Conservation (phyloP, 2,797 vertebrate genomes). For the Poeciliopsis turneri region DNA sequence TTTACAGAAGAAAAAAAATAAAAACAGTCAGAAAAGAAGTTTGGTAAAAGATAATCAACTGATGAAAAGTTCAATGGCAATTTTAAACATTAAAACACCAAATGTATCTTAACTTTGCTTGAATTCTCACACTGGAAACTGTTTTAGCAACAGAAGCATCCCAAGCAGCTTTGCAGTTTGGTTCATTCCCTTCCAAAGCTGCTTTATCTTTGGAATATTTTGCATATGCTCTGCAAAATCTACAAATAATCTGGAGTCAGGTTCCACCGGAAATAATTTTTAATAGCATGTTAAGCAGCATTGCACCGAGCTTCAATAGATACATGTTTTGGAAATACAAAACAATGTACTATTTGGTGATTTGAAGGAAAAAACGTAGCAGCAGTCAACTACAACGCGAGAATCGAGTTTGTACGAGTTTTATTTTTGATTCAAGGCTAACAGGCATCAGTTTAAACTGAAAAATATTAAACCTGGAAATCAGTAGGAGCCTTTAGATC, state of each 20-base stretch:
- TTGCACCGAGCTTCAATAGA: too few relatives aligned
- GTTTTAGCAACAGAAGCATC: background rate
- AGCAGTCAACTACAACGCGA: rapidly evolving
- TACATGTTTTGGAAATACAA: too few relatives aligned
- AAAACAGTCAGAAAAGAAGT: background rate
- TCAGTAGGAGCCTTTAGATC: background rate
- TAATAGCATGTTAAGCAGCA: too few relatives aligned
- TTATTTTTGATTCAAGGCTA: background rate
- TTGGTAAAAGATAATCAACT: background rate
- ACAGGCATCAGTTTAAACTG: background rate
- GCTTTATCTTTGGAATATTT: background rate
- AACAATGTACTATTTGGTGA: too few relatives aligned
- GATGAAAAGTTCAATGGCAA: background rate
- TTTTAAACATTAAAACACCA: background rate
- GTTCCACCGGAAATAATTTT: background rate
- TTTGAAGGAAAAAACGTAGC: background rate
- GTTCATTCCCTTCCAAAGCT: background rate
- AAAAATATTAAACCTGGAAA: background rate
- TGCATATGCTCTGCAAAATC: background rate
- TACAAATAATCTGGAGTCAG: background rate
- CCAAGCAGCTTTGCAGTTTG: too few relatives aligned
- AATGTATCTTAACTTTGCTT: background rate
- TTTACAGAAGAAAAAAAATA: background rate
- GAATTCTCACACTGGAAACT: background rate
- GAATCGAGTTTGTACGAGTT: background rate